phyloP scores from a whole-genome alignment of 2,113 vertebrate species.

The Rhombomys opimus region DNA sequence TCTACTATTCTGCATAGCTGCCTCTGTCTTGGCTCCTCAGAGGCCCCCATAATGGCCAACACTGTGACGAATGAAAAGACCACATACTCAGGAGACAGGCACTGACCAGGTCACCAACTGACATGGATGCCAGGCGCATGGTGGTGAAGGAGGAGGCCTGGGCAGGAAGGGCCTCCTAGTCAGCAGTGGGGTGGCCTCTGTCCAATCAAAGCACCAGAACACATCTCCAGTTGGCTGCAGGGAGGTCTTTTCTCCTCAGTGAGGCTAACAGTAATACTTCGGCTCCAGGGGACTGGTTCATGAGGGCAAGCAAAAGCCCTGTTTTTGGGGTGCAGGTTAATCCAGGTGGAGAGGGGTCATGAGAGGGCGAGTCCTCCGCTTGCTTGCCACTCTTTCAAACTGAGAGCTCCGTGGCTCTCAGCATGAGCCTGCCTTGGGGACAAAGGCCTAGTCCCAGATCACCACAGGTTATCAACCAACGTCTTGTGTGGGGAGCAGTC shows the following conservation, averaged over 20 bases:
- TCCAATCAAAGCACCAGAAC: not conserved
- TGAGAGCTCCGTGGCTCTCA: too few relatives aligned
- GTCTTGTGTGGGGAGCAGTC: not conserved
- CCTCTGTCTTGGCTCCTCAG: too few relatives aligned
- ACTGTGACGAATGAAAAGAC: not conserved
- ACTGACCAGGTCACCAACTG: not conserved
- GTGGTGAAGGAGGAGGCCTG: too few relatives aligned
- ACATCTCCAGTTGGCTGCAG: not conserved
- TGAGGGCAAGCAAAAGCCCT: too few relatives aligned
- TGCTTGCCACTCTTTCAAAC: too few relatives aligned
- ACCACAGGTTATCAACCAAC: not conserved
- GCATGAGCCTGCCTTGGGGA: not conserved
- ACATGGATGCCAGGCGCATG: too few relatives aligned
- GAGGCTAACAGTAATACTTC: not conserved
- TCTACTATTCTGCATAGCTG: accelerated
- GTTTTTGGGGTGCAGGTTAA: not conserved
- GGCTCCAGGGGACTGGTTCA: not conserved
- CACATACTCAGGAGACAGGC: not conserved
- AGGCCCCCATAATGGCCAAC: not conserved
- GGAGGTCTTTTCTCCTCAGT: not conserved
- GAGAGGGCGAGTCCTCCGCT: not conserved
- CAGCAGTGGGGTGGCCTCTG: not conserved
- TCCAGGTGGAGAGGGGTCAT: not conserved
- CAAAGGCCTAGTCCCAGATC: not conserved
- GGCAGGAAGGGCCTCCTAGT: not conserved